These are phyloP conservation scores for Megalurothrips usitatus DNA, from an alignment of 2,888 invertebrate genomes.

Conservation along the genomic window DNA sequence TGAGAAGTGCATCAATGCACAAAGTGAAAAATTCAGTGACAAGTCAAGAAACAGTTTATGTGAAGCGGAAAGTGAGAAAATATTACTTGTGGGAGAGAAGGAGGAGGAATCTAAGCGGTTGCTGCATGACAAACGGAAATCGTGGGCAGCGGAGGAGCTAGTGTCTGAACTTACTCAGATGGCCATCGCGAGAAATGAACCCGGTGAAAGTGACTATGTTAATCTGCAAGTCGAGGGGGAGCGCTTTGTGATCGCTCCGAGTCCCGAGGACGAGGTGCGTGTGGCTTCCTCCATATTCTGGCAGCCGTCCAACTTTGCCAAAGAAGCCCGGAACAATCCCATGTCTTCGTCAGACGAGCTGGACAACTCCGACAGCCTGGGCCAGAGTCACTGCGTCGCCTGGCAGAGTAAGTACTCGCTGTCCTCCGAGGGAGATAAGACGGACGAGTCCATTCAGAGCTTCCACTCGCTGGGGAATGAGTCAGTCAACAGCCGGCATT, in stretches of 20 bases:
- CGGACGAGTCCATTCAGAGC: constrained; percentile 20
- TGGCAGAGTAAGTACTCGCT: constrained; percentile 18
- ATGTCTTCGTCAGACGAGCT: constrained; percentile 6
- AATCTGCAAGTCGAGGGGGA: not conserved
- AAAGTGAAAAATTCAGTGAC: not conserved
- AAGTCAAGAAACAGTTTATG: constrained; percentile 27
- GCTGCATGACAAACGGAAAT: constrained; percentile 43
- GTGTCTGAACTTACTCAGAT: constrained; percentile 43
- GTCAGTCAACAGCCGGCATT: not conserved
- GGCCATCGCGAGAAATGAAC: constrained; percentile 37
- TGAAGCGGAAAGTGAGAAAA: not conserved
- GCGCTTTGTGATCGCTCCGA: not conserved
- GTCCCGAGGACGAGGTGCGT: not conserved
- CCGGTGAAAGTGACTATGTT: constrained; percentile 1
- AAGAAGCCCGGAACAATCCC: constrained; percentile 6
- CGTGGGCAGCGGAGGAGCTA: constrained; percentile 45
- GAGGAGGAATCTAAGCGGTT: constrained; percentile 35
- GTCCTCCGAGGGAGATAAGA: constrained; percentile 20
- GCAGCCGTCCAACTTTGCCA: not conserved
- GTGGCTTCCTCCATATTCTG: not conserved
- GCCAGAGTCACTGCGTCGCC: not conserved
- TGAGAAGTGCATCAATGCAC: not conserved
- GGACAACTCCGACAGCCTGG: constrained; percentile 2
- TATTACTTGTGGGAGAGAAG: not conserved
- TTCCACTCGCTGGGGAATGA: constrained; percentile 8